Base-by-base conservation (phyloP, 2,113 vertebrate species). In the Pachyramphus minor region DNA sequence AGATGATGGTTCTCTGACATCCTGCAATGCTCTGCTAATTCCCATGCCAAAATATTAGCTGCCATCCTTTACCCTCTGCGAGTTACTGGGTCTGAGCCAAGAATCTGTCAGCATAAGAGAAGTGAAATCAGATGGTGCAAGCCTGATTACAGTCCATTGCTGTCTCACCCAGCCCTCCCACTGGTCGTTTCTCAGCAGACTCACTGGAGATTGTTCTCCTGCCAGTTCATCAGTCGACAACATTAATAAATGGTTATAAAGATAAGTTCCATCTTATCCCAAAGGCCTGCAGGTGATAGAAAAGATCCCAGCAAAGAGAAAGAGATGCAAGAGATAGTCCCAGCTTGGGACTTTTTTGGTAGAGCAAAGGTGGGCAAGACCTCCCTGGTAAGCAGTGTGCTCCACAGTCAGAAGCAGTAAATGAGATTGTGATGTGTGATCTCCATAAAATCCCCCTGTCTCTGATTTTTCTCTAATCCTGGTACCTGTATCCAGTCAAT, bases 191-290 rank as follows among this genome's bases (percentile, higher is more conserved):
- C 93, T 91, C 84, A 95, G 91, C 77, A 93, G 56, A 87, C 37
- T 94, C 86, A 28, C 56, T 94, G 81, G 64, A 63, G 78, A 69
- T 75, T 90, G 80, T 93, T 93, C 80, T 84, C 55, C 90, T 92
- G 90, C 80, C 93, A 94, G 53, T 83, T 87, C 93, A 91, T 90
- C 93, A 93, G 81, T 91, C 37, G 3, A 79, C 55, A n/a, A 62
- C 79, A 63, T 91, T 94, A 93, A 96, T 94, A 92, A 95, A 90
- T 69, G 13, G 50, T 93, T 96, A 73, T 90, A 94, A 96, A 95
- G 93, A 94, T 96, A 94, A 96, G 35, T 76, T 79, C 39, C 68
- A 33, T 59, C 67, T 94, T 78, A 88, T 90, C 75, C 84, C 63
- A 63, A 83, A 94, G 72, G 68, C 69, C 90, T 94, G 74, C 37